Evolutionary conservation across 2,888 invertebrate species (phyloP).

Genomic region (Ferrisia virgata): DNA sequence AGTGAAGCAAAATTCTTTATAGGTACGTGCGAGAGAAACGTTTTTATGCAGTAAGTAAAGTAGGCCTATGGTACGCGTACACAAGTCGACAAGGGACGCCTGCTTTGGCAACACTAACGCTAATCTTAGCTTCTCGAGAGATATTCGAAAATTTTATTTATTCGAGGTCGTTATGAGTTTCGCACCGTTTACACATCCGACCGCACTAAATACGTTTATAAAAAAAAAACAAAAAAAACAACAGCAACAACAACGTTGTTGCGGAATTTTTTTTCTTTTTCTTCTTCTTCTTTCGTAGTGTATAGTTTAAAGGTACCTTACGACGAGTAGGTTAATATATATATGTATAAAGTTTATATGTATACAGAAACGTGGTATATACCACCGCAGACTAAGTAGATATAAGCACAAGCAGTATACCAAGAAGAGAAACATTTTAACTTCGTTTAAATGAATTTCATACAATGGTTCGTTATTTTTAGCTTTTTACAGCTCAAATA

Average conservation of each 20-base stretch:
- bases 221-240: not conserved
- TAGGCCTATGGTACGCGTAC: too few relatives aligned
- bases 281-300: too few relatives aligned
- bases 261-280: not conserved
- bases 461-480: constrained; percentile 6
- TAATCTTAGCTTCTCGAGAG: constrained; percentile 5
- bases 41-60: too few relatives aligned
- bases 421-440: not conserved
- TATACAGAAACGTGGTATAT: not conserved
- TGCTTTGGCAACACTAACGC: not conserved
- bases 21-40: not conserved
- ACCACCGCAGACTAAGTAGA: too few relatives aligned
- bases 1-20: too few relatives aligned
- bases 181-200: not conserved
- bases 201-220: not conserved
- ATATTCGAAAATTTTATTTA: constrained; percentile 17
- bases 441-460: not conserved
- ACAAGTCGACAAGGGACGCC: too few relatives aligned
- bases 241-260: not conserved
- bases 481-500: constrained; percentile 2
- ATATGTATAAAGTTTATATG: too few relatives aligned
- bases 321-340: too few relatives aligned
- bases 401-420: not conserved
- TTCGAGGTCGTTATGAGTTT: not conserved
- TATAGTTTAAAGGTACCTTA: too few relatives aligned